Evolutionary conservation across 2,113 vertebrate species (phyloP), one percentile per base, ranked within the genome.

Genomic region (Phyllostomus discolor): DNA sequence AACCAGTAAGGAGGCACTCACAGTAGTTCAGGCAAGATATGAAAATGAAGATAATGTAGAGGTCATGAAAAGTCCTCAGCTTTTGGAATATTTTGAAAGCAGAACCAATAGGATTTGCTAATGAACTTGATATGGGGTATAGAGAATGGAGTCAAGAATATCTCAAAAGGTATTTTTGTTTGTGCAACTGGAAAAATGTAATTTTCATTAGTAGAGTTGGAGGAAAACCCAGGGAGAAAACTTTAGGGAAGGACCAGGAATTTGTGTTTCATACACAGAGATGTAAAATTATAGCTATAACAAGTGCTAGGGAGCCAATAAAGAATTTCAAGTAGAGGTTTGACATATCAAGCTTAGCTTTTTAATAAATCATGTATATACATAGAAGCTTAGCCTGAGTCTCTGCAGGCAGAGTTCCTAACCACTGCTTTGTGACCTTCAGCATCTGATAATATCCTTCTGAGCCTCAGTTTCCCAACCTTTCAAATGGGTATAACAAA

Each of bases 401-500:
- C 52, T 92, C 19, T 81, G 22, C 20, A 76, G 80, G 59, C 84
- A 90, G 79, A 91, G 19, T 10, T 50, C n/a, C n/a, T 86, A 62
- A 52, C 41, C 48, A 28, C 43, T 95, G 33, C 46, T 96, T 87
- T 95, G 83, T 83, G 28, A 91, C 48, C 50, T 95, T 94, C 5
- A n/a, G 31, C 50, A 90, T 75, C 17, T 84, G 57, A 69, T 79
- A 22, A 57, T 41, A 90, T 31, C 46, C 38, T 89, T 94, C 12
- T 86, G 59, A 95, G 43, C 85, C 80, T 96, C 64, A 84, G 41
- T 94, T 92, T 97, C 38, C 91, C 72, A 11, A 54, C 54, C 33
- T 88, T 88, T 83, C 48, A 83, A 91, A 86, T 88, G 57, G 35
- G 33, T 26, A 59, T 88, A 84, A 48, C 28, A 93, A 80, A 83